Percentiles rank a stretch among this genome's conserved stretches.
Evolutionary conservation across 2,888 invertebrate genomes (phyloP).

Genomic region (Xylophagus ater): DNA sequence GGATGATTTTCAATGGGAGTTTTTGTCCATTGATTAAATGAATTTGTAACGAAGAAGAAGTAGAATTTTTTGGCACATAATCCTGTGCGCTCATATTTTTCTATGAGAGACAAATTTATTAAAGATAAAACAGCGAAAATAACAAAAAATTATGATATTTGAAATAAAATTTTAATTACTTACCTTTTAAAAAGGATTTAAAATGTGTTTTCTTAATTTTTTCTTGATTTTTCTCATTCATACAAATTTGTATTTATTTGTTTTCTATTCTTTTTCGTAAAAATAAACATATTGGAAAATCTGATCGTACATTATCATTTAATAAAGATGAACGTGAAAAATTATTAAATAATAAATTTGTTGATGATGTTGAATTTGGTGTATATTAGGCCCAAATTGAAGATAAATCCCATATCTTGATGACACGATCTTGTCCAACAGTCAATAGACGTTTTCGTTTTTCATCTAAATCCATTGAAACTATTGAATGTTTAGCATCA

Average conservation of each 20-base stretch:
- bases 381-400: conserved; percentile 43
- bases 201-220: background rate
- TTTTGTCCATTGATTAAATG: no score
- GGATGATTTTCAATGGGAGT: no score
- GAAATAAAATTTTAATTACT: no score
- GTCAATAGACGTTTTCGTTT: conserved; percentile 78
- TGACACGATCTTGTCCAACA: conserved; percentile 88
- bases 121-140: no score
- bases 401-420: conserved; percentile 85
- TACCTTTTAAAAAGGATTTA: no score
- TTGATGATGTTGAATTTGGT: background rate
- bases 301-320: conserved; percentile 5
- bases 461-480: conserved; percentile 82
- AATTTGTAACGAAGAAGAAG: no score
- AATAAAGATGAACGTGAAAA: conserved; percentile 4
- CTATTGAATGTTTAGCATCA: conserved; percentile 86
- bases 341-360: background rate
- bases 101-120: no score
- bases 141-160: no score
- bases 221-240: background rate
- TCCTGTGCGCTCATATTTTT: no score
- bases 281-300: background rate
- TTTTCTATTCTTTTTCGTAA: background rate
- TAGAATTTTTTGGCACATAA: no score
- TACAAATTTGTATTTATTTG: background rate